Conservation (phyloP, 1,140 invertebrate species). For the Antheraea mylitta region DNA sequence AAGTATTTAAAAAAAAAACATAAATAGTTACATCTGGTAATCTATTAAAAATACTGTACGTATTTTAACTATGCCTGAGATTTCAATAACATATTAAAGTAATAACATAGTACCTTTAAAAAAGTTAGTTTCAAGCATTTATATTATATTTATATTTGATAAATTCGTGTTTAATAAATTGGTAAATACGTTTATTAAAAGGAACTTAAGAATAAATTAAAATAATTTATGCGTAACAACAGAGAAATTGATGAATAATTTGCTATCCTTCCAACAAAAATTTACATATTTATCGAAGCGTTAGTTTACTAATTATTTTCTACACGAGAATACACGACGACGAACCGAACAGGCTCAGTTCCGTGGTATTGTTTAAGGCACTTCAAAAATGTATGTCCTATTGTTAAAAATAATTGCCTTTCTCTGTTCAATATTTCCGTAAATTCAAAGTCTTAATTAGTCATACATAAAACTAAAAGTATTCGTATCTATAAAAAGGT, state of each 20-base stretch:
- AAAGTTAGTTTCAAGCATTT: conserved; percentile 26
- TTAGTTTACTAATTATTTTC: conserved; percentile 51
- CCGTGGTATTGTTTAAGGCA: not conserved
- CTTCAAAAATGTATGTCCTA: not conserved
- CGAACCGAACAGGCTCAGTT: not conserved
- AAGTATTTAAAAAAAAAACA: no score
- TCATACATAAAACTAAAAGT: not conserved
- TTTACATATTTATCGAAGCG: conserved; percentile 63
- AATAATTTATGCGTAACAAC: conserved; percentile 51
- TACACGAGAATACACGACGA: conserved; percentile 22
- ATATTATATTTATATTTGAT: conserved; percentile 37
- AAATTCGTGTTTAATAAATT: conserved; percentile 42
- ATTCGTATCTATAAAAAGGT: no score
- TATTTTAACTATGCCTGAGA: no score
- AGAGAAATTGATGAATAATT: conserved; percentile 60
- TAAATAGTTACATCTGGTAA: no score
- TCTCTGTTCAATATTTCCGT: not conserved
- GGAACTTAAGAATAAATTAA: conserved; percentile 53
- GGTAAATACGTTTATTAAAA: conserved; percentile 43
- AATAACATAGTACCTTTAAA: no score
- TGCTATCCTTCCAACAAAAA: conserved; percentile 49
- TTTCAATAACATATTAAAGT: no score
- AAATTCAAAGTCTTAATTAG: not conserved
- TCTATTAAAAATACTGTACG: no score
- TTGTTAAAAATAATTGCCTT: not conserved